Conservation (phyloP, 2,113 vertebrate species). For the Ameiurus melas region DNA sequence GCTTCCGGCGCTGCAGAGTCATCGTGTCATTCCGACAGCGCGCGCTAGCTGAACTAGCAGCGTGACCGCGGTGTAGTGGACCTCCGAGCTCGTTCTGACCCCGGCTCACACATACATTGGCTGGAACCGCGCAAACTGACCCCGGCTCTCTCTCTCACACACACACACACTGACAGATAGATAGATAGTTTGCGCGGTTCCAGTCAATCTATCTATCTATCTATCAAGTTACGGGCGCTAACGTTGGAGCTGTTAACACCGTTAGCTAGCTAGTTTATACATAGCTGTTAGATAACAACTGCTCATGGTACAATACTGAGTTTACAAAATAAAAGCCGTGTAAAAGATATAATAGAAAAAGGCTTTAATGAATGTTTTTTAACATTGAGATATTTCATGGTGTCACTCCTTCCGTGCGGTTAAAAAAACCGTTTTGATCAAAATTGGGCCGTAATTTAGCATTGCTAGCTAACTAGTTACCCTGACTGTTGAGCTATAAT, state of each 20-base stretch:
- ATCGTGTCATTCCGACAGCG: slow-evolving; percentile 7
- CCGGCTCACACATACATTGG: neutral
- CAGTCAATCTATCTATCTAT: too few species aligned
- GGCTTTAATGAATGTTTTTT: neutral
- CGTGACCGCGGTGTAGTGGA: neutral
- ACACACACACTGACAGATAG: too few species aligned
- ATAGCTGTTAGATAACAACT: neutral
- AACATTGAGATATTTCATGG: neutral
- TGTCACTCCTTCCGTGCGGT: neutral
- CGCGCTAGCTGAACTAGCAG: neutral
- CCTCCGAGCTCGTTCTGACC: neutral
- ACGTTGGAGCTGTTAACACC: neutral
- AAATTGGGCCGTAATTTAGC: neutral
- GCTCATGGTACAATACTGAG: too few species aligned
- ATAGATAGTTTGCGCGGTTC: too few species aligned
- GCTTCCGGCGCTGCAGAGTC: neutral
- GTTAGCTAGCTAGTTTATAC: neutral
- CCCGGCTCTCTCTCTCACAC: too few species aligned
- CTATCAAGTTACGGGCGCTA: neutral
- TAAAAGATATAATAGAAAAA: neutral
- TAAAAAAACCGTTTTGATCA: neutral
- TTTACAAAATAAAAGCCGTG: neutral
- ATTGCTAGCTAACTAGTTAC: neutral
- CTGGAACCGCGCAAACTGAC: neutral
- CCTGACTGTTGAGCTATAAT: neutral